Conservation (phyloP, 2,888 invertebrate genomes). For the Atrina japonica region DNA sequence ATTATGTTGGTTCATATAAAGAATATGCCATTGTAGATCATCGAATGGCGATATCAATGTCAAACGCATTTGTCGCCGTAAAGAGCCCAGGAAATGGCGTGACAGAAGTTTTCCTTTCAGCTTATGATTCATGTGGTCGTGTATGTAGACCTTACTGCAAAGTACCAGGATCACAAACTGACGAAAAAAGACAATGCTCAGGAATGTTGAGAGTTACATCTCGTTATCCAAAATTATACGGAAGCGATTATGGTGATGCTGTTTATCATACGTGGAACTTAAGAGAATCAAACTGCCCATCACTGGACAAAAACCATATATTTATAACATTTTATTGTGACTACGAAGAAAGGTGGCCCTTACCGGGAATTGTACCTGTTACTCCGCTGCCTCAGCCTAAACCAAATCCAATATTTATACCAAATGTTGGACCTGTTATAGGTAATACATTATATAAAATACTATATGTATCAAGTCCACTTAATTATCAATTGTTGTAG, state of each 20-base stretch:
- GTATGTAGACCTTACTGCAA: constrained; percentile 59
- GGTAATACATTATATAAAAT: too few species aligned
- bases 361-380: constrained; percentile 24
- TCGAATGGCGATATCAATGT: constrained; percentile 65
- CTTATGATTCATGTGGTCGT: constrained; percentile 62
- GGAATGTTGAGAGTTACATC: constrained; percentile 57
- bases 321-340: constrained; percentile 62
- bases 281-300: constrained; percentile 46
- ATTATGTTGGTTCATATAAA: constrained; percentile 71
- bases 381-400: constrained; percentile 8
- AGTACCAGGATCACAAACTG: constrained; percentile 34
- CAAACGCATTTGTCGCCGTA: constrained; percentile 69
- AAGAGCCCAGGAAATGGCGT: constrained; percentile 59
- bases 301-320: constrained; percentile 46
- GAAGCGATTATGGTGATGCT: constrained; percentile 57
- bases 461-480: too few species aligned
- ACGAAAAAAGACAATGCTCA: constrained; percentile 47
- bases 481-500: too few species aligned
- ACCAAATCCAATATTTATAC: constrained; percentile 7
- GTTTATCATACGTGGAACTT: constrained; percentile 56
- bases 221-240: constrained; percentile 54
- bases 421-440: not conserved
- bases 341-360: constrained; percentile 58
- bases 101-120: constrained; percentile 52
- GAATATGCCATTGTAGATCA: constrained; percentile 70